phyloP scores from a whole-genome alignment of 2,113 vertebrate genomes.

The Chionodraco myersi region DNA sequence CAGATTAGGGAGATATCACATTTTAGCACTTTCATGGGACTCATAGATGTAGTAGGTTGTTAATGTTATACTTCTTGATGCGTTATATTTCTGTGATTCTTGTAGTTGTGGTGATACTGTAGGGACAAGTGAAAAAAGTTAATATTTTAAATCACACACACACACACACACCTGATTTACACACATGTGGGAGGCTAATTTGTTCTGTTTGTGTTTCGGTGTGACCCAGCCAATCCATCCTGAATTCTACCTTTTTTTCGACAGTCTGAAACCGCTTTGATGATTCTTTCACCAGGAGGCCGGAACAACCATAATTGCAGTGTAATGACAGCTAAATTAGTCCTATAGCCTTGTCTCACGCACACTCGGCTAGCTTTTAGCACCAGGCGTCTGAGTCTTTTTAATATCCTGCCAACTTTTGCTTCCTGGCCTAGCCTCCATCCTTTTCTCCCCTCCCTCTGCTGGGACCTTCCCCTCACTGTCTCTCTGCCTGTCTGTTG shows the following conservation, averaged over 20 bases:
- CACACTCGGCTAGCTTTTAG: conserved; percentile 23
- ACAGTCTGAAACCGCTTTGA: background rate
- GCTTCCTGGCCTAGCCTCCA: background rate
- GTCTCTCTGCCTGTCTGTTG: conserved; percentile 33
- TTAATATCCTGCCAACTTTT: conserved; percentile 58
- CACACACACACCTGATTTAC: background rate
- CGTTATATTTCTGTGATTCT: background rate
- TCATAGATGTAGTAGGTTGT: background rate
- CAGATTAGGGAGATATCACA: background rate
- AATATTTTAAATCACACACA: background rate
- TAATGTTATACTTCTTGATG: too few relatives aligned
- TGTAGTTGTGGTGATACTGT: background rate
- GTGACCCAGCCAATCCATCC: background rate
- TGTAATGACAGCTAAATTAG: conserved; percentile 40
- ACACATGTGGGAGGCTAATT: background rate
- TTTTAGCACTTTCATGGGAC: background rate
- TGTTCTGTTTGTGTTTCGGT: background rate
- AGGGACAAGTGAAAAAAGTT: background rate
- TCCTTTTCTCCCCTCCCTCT: conserved; percentile 22
- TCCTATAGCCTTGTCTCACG: background rate
- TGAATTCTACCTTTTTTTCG: background rate
- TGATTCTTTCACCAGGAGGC: conserved; percentile 17
- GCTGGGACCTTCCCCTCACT: conserved; percentile 30
- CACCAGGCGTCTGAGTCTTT: conserved; percentile 34
- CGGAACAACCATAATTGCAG: background rate